phyloP scores from a whole-genome alignment of 2,113 vertebrate genomes.

The Perca flavescens region DNA sequence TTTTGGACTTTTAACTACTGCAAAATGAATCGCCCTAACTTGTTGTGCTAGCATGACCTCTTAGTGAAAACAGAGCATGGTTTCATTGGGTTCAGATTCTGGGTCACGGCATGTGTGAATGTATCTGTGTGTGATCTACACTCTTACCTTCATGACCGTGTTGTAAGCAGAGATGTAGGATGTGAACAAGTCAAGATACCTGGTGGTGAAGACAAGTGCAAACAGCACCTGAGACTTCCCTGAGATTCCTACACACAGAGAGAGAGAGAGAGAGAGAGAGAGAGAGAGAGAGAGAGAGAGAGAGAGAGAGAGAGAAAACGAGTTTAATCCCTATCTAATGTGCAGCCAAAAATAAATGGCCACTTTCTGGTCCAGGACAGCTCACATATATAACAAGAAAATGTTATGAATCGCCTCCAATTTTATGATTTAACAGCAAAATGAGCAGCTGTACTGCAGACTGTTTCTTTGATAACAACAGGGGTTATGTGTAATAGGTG shows the following conservation, averaged over 20 bases:
- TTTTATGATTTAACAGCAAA: background rate
- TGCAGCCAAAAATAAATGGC: background rate
- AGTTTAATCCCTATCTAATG: background rate
- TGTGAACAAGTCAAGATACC: constrained; percentile 85
- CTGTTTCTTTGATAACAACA: background rate
- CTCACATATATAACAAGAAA: background rate
- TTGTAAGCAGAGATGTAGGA: constrained; percentile 85
- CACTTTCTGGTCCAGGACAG: background rate
- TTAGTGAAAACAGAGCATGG: background rate
- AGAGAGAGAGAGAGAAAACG: too few species aligned
- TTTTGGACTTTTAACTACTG: background rate
- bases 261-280: too few species aligned
- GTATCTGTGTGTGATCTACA: background rate
- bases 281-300: background rate
- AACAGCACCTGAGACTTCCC: constrained; percentile 88
- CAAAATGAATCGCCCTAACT: background rate
- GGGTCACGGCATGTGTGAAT: background rate
- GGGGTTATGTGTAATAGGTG: background rate
- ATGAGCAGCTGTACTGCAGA: background rate
- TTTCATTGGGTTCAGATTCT: background rate
- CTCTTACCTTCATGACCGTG: constrained; percentile 85
- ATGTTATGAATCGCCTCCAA: too few species aligned
- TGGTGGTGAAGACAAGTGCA: constrained; percentile 85
- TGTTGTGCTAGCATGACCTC: background rate
- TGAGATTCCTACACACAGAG: constrained; percentile 80